These are phyloP conservation scores for Chloromyia formosa DNA, from an alignment of 2,888 invertebrate genomes.

Conservation along the genomic window DNA sequence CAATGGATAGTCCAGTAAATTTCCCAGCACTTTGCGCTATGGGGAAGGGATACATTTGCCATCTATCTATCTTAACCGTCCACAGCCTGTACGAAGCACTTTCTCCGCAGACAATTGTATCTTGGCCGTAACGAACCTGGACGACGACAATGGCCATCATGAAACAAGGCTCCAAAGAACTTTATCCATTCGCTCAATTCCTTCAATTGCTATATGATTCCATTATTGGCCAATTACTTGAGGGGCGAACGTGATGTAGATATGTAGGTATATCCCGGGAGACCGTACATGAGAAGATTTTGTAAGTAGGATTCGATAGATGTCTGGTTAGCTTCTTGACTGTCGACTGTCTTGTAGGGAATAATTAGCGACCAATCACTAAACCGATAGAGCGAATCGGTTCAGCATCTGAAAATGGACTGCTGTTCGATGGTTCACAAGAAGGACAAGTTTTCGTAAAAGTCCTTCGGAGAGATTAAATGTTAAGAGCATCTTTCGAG, in stretches of 20 bases:
- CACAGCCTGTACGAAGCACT: neutral
- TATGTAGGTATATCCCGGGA: neutral
- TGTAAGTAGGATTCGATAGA: neutral
- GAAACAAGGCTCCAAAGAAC: conserved; percentile 3
- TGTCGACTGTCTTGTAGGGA: neutral
- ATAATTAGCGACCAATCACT: neutral
- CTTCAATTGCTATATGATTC: conserved; percentile 13
- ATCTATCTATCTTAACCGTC: neutral
- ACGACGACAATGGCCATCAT: neutral
- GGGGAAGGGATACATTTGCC: neutral
- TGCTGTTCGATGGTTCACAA: too few relatives aligned
- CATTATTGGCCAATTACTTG: conserved; percentile 16
- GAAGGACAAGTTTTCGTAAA: too few relatives aligned
- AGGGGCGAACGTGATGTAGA: neutral
- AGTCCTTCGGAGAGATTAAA: too few relatives aligned
- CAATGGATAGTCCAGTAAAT: neutral
- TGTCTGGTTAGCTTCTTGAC: too few relatives aligned
- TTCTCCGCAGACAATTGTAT: neutral
- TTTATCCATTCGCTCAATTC: neutral
- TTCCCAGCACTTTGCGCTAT: neutral
- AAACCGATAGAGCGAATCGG: neutral
- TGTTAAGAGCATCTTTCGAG: too few relatives aligned
- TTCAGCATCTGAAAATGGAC: too few relatives aligned
- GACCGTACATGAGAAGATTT: neutral
- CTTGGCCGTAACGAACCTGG: neutral